Conservation (phyloP, 1,140 invertebrate species). For the Drosophila yakuba region DNA sequence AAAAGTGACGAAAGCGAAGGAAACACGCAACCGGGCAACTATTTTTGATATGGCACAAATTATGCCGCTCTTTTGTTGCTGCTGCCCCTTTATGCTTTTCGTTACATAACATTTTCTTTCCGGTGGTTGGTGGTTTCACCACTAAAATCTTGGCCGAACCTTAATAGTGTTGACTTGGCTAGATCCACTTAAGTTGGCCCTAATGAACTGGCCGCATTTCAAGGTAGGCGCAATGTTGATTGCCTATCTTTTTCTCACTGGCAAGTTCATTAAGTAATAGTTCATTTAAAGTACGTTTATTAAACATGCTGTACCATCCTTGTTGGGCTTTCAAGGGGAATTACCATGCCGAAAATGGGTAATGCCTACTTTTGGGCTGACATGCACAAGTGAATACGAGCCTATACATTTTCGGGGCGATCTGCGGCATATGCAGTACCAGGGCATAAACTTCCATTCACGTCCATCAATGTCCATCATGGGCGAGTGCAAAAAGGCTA, state of each 20-base stretch:
- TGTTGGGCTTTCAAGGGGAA: too few species aligned
- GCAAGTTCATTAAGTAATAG: too few species aligned
- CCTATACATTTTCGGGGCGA: conserved; percentile 12
- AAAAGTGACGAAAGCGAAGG: conserved; percentile 9
- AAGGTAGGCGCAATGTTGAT: neutral
- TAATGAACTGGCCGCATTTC: conserved; percentile 6
- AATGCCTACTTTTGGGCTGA: conserved; percentile 1
- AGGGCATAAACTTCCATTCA: conserved; percentile 37
- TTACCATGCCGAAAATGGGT: neutral
- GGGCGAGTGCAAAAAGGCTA: conserved; percentile 27
- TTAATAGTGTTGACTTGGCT: conserved; percentile 11
- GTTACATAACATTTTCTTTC: neutral
- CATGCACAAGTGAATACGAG: neutral
- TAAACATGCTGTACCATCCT: too few species aligned
- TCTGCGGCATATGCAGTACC: conserved; percentile 23
- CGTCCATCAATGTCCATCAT: conserved; percentile 54
- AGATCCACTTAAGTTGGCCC: neutral
- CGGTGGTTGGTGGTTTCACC: neutral
- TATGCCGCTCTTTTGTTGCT: conserved; percentile 26
- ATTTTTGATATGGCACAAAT: conserved; percentile 51
- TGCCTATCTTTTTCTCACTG: too few species aligned
- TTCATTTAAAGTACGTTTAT: too few species aligned
- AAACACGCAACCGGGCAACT: conserved; percentile 35
- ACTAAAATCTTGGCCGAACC: conserved; percentile 11
- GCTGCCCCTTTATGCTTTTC: conserved; percentile 19